Conservation (phyloP, 2,113 vertebrate genomes). For the Pleuronectes platessa region DNA sequence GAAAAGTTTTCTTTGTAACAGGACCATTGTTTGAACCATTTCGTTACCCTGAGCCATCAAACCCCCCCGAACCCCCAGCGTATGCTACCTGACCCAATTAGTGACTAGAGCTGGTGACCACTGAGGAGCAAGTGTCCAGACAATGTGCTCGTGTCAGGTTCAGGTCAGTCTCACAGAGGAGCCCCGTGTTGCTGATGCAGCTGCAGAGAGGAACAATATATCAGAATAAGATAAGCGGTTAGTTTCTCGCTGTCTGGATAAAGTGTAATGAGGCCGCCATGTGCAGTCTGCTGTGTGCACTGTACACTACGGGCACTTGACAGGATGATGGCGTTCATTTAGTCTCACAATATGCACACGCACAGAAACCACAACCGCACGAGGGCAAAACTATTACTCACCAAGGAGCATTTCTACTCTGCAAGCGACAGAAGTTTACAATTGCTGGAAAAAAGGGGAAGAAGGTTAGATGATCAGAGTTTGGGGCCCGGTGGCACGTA, state of each 20-base stretch:
- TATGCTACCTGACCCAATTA: not conserved
- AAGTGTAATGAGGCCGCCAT: slow-evolving; percentile 12
- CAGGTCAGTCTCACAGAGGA: not conserved
- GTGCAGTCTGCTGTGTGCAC: slow-evolving; percentile 6
- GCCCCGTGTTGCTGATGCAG: not conserved
- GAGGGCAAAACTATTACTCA: too few species aligned
- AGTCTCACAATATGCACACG: too few species aligned
- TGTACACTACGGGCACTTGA: not conserved
- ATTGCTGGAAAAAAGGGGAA: too few species aligned
- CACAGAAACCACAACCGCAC: too few species aligned
- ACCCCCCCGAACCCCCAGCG: not conserved
- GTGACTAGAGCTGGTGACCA: not conserved
- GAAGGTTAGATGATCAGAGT: too few species aligned
- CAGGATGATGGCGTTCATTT: not conserved
- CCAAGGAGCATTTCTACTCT: too few species aligned
- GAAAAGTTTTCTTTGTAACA: not conserved
- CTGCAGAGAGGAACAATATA: not conserved
- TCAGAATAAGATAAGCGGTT: slow-evolving; percentile 3
- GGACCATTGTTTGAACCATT: not conserved
- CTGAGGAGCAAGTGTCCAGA: not conserved
- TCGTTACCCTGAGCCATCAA: not conserved
- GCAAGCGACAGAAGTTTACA: too few species aligned
- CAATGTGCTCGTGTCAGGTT: not conserved
- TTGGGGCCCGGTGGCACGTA: too few species aligned
- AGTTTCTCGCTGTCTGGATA: slow-evolving; percentile 3